These are phyloP conservation scores for Neocloeon triangulifer DNA, from an alignment of 1,140 invertebrate genomes.

Conservation along the genomic window DNA sequence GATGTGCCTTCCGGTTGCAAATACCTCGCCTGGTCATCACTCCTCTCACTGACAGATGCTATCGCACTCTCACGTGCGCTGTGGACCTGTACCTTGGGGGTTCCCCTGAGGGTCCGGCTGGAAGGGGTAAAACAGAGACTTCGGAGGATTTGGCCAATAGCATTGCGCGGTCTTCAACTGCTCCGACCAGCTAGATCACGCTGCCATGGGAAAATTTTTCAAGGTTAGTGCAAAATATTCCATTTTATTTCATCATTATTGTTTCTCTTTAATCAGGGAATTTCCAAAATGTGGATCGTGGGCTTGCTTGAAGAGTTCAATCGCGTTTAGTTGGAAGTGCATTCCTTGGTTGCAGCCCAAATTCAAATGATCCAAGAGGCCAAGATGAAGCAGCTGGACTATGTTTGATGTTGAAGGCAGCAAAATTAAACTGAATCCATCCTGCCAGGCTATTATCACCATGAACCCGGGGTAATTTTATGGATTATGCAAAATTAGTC, in stretches of 20 bases:
- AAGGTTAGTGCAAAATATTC: too few species aligned
- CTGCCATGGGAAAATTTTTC: constrained; percentile 80
- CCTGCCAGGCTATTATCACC: constrained; percentile 82
- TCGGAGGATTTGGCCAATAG: constrained; percentile 86
- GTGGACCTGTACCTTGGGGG: constrained; percentile 65
- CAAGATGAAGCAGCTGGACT: constrained; percentile 46
- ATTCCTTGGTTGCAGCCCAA: constrained; percentile 80
- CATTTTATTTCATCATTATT: too few species aligned
- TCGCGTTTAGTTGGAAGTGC: constrained; percentile 72
- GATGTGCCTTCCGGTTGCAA: constrained; percentile 66
- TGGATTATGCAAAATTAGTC: too few species aligned
- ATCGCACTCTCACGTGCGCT: constrained; percentile 66
- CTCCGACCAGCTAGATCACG: constrained; percentile 74
- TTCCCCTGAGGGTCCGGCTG: constrained; percentile 75
- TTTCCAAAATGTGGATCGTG: constrained; percentile 83
- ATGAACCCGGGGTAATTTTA: constrained; percentile 70
- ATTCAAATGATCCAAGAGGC: constrained; percentile 69
- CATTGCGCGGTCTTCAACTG: constrained; percentile 94
- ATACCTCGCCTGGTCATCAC: constrained; percentile 74
- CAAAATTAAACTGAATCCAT: constrained; percentile 70
- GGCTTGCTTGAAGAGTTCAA: constrained; percentile 96
- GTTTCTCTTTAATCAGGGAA: too few species aligned
- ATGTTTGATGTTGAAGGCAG: constrained; percentile 85
- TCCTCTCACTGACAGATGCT: constrained; percentile 66
- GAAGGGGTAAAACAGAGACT: constrained; percentile 91